phyloP scores from a whole-genome alignment of 1,140 invertebrate genomes.

The Scaptomyza graminum region DNA sequence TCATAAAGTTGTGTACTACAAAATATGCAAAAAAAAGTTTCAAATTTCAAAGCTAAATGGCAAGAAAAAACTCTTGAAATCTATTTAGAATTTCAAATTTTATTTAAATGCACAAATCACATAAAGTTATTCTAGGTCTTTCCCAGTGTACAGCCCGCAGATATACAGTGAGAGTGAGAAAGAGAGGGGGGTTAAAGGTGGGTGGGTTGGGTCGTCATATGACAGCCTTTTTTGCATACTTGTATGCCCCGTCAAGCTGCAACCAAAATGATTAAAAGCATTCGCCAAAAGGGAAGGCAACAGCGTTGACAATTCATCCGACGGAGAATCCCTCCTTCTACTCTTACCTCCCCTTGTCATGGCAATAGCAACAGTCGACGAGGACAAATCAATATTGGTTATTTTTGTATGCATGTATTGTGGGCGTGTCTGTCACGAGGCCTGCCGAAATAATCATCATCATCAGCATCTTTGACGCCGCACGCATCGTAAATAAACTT shows the following conservation, averaged over 20 bases:
- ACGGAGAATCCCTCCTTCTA: background rate
- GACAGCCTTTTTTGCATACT: constrained; percentile 36
- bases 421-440: constrained; percentile 63
- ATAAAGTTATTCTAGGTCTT: constrained; percentile 7
- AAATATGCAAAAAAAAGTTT: constrained; percentile 6
- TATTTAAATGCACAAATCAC: constrained; percentile 1
- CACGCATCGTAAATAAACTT: constrained; percentile 81
- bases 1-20: background rate
- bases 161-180: background rate
- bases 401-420: constrained; percentile 78
- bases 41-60: background rate
- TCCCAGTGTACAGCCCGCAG: constrained; percentile 24
- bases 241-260: constrained; percentile 53
- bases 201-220: constrained; percentile 12
- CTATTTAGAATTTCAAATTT: constrained; percentile 24
- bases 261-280: constrained; percentile 76
- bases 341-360: constrained; percentile 1
- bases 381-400: constrained; percentile 79
- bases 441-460: constrained; percentile 77
- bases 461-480: constrained; percentile 78
- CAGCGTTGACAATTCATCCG: constrained; percentile 29
- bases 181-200: background rate
- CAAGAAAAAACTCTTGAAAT: background rate
- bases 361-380: constrained; percentile 24
- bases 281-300: constrained; percentile 47